Percentiles rank a stretch among this genome's conserved stretches.
Evolutionary conservation across 2,797 vertebrate genomes (phyloP).

Genomic region (Poeciliopsis paucimaculata): DNA sequence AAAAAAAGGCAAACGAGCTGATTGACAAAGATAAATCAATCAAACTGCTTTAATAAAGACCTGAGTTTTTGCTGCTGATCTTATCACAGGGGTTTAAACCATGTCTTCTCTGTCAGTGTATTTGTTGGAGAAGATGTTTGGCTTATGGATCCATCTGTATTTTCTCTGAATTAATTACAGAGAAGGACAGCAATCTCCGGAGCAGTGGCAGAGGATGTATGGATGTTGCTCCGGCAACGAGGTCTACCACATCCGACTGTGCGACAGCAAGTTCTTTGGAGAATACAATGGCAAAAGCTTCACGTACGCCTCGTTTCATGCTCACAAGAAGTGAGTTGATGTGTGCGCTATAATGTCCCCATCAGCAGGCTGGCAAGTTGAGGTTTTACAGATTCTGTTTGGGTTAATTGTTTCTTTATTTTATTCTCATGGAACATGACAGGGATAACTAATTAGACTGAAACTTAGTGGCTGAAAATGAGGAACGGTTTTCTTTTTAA

Average conservation of each 20-base stretch:
- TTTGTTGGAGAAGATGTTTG: not conserved
- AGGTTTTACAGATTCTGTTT: not conserved
- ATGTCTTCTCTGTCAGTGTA: not conserved
- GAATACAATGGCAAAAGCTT: conserved; percentile 98
- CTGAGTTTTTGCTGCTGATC: not conserved
- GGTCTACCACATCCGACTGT: conserved; percentile 95
- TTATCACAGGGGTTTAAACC: not conserved
- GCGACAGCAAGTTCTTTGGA: conserved; percentile 97
- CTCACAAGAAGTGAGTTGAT: conserved; percentile 94
- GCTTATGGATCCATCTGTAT: conserved; percentile 6
- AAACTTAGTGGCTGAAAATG: not conserved
- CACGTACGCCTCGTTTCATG: conserved; percentile 96
- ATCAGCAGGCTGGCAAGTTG: conserved; percentile 15
- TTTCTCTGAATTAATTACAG: conserved; percentile 71
- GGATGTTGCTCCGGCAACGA: conserved; percentile 97
- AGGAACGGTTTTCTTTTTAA: not conserved
- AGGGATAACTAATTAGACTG: not conserved
- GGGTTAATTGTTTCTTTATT: not conserved
- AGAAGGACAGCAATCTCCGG: conserved; percentile 92
- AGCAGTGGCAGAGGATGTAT: conserved; percentile 97
- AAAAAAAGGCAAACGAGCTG: not conserved
- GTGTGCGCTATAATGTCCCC: conserved; percentile 27
- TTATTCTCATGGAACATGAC: not conserved
- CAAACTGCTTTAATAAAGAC: conserved; percentile 22
- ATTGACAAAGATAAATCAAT: not conserved